Base-by-base conservation (phyloP, 2,113 vertebrate species). In the Oncorhynchus kisutch region DNA sequence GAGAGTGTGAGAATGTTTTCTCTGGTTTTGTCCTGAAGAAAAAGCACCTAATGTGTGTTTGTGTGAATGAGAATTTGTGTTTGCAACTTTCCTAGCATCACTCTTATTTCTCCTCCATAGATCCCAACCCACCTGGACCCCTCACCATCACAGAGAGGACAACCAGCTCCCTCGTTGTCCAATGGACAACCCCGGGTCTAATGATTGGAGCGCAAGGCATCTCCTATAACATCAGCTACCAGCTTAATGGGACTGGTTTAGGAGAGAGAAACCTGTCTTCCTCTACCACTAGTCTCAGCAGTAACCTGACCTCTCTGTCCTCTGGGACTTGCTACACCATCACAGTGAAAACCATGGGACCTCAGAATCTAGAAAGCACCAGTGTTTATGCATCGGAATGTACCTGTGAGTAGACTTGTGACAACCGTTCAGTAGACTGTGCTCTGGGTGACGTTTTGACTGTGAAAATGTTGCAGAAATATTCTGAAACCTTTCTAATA, bases 301-400 rank as follows among this genome's bases (percentile, higher is more conserved):
- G 70, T 3, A 29, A 20, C 34, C 54, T 91, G 27, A 18, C 49
- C 0, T 0, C 0, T 0, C 85, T 92, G 7, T 20, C 1, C 0
- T 81, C 91, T 66, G 90, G 89, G 77, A 88, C 82, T 2, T 0
- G 0, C 2, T 89, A 91, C 78, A 76, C 0, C 45, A 70, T 90
- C 65, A 78, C 45, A 5, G 62, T 90, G 49, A 0, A 2, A 69
- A 86, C 89, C 27, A 22, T 78, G 22, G 90, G 89, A 77, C 84
- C 85, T 0, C 51, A 88, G n/a, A 27, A 67, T 29, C 59, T 85
- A 12, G 59, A 0, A 2, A 91, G 91, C 72, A 11, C 0, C 0
- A 0, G 0, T 4, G 48, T 79, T 24, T 0, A 1, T 9, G 5
- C 0, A 0, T 81, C 72, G 8, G 1, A 18, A n/a, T 87, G 48